These are phyloP conservation scores for Trissolcus japonicus DNA, from an alignment of 2,888 invertebrate species.

Conservation along the genomic window DNA sequence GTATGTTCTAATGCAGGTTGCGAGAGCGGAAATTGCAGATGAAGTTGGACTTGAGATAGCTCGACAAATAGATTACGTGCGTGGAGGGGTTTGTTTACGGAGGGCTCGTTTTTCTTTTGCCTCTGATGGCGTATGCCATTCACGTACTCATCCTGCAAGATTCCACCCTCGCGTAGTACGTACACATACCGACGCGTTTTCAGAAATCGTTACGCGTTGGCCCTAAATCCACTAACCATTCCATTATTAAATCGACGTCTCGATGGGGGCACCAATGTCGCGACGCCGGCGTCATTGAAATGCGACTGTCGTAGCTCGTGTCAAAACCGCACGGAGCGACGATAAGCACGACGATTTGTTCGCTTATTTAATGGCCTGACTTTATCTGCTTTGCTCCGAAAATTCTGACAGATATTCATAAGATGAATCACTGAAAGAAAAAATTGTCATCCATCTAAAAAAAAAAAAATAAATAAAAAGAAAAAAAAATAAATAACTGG, in stretches of 20 bases:
- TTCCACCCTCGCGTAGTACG: constrained; percentile 50
- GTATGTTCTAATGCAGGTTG: constrained; percentile 42
- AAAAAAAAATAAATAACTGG: neutral
- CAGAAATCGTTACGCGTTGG: constrained; percentile 74
- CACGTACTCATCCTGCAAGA: constrained; percentile 76
- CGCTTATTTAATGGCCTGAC: constrained; percentile 37
- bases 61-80: constrained; percentile 77
- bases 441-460: neutral
- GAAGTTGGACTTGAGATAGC: constrained; percentile 68
- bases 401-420: constrained; percentile 16
- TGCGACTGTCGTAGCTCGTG: constrained; percentile 50
- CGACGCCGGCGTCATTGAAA: constrained; percentile 51
- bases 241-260: constrained; percentile 75
- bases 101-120: constrained; percentile 61
- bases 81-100: constrained; percentile 65
- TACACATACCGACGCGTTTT: constrained; percentile 57
- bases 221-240: constrained; percentile 73
- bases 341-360: constrained; percentile 52
- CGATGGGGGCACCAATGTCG: constrained; percentile 49
- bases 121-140: constrained; percentile 70
- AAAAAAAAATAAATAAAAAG: neutral
- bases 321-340: constrained; percentile 45
- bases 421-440: neutral
- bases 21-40: constrained; percentile 53
- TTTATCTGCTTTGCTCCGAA: constrained; percentile 19